A percentile compares a stretch with the other conserved stretches of the same genome.
phyloP scores from a whole-genome alignment of 2,113 vertebrate species.

The Chloropsis cyanopogon region DNA sequence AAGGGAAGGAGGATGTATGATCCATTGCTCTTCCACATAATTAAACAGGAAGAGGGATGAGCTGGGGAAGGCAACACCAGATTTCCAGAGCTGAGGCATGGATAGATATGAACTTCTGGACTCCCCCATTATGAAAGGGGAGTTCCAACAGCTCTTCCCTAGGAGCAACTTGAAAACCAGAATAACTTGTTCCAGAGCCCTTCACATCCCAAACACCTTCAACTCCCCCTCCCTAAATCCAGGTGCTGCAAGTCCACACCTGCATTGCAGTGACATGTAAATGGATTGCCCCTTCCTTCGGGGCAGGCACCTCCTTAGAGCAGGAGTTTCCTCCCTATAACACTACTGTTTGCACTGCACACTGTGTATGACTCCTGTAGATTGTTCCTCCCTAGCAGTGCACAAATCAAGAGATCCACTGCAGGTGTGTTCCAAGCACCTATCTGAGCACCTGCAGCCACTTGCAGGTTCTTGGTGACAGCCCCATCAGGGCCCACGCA shows the following conservation, averaged over 20 bases:
- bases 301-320: not conserved
- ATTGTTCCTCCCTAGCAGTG: not conserved
- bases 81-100: not conserved
- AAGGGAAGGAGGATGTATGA: not conserved
- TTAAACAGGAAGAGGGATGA: not conserved
- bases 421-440: not conserved
- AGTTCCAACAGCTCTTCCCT: not conserved
- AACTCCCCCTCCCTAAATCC: not conserved
- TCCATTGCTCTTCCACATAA: not conserved
- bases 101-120: not conserved
- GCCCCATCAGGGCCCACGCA: rapidly evolving
- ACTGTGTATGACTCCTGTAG: not conserved
- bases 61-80: not conserved
- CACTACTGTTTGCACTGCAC: not conserved
- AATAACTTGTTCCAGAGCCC: not conserved
- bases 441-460: not conserved
- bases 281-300: not conserved
- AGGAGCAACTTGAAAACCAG: not conserved
- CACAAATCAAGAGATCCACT: not conserved
- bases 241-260: not conserved
- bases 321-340: not conserved
- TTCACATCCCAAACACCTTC: not conserved
- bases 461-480: not conserved
- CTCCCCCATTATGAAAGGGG: not conserved
- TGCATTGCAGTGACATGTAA: not conserved